Percentiles rank a stretch among this genome's conserved stretches.
Conservation (phyloP, 2,888 invertebrate species). For the Zaprionus bogoriensis region DNA sequence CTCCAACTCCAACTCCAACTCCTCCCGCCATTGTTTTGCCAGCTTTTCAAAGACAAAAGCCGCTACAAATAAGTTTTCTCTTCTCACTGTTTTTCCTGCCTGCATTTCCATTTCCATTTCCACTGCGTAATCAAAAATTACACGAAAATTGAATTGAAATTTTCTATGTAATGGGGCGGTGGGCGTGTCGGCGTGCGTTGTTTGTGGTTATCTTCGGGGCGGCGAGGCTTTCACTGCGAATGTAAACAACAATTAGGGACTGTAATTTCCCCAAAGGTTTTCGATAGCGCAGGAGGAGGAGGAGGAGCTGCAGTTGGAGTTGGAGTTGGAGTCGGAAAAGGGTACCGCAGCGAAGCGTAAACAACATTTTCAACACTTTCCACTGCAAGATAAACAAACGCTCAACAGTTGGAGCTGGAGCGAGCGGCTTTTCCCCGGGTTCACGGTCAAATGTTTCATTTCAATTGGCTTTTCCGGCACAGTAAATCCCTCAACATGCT, state of each 20-base stretch:
- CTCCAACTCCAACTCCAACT: constrained; percentile 1
- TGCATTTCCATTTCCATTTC: constrained; percentile 22
- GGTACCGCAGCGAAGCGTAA: constrained; percentile 36
- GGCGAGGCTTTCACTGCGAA: constrained; percentile 58
- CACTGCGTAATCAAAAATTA: constrained; percentile 46
- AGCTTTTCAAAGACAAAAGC: constrained; percentile 63
- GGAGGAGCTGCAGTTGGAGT: neutral
- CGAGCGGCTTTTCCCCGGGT: constrained; percentile 14
- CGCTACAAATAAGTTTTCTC: constrained; percentile 32
- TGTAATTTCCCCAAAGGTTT: constrained; percentile 37
- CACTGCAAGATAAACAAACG: constrained; percentile 50
- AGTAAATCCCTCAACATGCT: constrained; percentile 63
- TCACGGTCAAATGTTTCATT: constrained; percentile 61
- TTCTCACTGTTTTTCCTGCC: constrained; percentile 21
- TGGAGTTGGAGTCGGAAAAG: constrained; percentile 9
- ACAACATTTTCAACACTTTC: constrained; percentile 67
- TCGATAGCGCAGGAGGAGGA: neutral
- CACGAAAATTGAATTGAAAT: constrained; percentile 58
- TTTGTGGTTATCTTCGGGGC: constrained; percentile 19
- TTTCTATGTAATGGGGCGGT: constrained; percentile 43
- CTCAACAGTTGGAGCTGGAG: constrained; percentile 10
- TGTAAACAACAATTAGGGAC: constrained; percentile 68
- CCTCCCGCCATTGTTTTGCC: constrained; percentile 41
- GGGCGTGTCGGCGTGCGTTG: constrained; percentile 17
- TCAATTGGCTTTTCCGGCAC: constrained; percentile 45